Evolutionary conservation across 2,113 vertebrate genomes (phyloP), one percentile per base, ranked within the genome.

Genomic region (Anarrhichthys ocellatus): DNA sequence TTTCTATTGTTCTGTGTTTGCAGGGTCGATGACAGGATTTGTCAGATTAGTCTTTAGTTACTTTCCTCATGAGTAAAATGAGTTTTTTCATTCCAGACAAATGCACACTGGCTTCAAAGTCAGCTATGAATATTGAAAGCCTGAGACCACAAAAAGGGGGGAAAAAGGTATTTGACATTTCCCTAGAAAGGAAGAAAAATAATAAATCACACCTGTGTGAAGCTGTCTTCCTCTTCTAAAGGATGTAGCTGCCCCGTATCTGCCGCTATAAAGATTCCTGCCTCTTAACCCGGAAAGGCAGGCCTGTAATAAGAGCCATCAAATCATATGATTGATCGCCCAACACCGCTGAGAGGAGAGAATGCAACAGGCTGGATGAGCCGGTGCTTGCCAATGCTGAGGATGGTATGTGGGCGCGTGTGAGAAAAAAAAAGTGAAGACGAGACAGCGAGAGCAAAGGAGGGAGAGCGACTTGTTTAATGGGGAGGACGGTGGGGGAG

Each of bases 341-440:
- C 80, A 32, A 32, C 80, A 5, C 71, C 17, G 66, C 86, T 40
- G 69, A 83, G 85, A 74, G 64, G 76, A 86, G 80, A 81, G 82
- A 78, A 80, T 24, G 90, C 87, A 89, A 83, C 90, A 88, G 87
- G 90, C 89, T 81, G 91, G 91, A 94, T 93, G 86, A 87, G 93
- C 92, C 50, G 24, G 36, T 91, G 93, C 92, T 94, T 94, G 93
- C 90, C 89, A 92, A 81, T 1, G 40, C 44, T 1, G 29, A 76
- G 73, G 88, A 90, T 91, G 93, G 92, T 93, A 92, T 94, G 92
- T 92, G 88, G 91, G 92, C 83, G 92, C 91, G 93, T 90, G 92
- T 90, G 91, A 88, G 83, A 59, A 56, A 34, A 24, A 61, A 89
- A 90, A 88, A 88, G 78, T 66, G 74, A 87, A 80, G 78, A 84